Conservation (phyloP, 2,888 invertebrate genomes). For the Ypsolopha scabrella region DNA sequence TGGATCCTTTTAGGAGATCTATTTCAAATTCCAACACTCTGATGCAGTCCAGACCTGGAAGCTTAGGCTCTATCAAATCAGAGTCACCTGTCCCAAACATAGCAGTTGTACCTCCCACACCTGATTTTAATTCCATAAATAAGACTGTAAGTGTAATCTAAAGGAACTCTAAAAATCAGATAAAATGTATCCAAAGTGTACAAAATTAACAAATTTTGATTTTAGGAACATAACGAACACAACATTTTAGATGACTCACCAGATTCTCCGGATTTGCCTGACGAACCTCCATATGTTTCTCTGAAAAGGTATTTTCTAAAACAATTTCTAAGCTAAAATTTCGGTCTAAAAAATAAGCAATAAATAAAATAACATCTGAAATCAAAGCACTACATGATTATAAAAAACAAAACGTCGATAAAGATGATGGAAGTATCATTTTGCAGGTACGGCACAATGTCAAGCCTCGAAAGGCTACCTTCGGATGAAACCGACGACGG, state of each 20-base stretch:
- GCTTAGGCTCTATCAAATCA: constrained; percentile 44
- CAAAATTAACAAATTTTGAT: no score
- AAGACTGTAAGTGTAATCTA: constrained; percentile 48
- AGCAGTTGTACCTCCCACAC: constrained; percentile 81
- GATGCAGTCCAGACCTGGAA: constrained; percentile 58
- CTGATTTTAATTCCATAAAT: constrained; percentile 66
- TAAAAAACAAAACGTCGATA: no score
- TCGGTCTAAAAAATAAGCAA: background rate
- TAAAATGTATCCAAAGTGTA: no score
- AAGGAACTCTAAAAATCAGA: no score
- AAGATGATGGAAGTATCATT: background rate
- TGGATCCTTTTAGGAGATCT: constrained; percentile 67
- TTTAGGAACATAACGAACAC: no score
- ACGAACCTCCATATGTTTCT: constrained; percentile 80
- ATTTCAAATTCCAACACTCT: constrained; percentile 26
- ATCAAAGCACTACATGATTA: background rate
- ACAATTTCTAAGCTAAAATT: background rate
- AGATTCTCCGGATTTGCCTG: constrained; percentile 76
- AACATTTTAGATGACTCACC: constrained; percentile 73
- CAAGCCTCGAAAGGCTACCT: constrained; percentile 77
- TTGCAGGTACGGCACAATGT: constrained; percentile 76
- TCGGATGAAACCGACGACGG: constrained; percentile 73
- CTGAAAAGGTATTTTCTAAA: constrained; percentile 64
- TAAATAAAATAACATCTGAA: background rate
- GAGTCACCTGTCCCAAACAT: constrained; percentile 75